These are phyloP conservation scores for Falco columbarius DNA, from an alignment of 2,797 vertebrate species.

Conservation along the genomic window DNA sequence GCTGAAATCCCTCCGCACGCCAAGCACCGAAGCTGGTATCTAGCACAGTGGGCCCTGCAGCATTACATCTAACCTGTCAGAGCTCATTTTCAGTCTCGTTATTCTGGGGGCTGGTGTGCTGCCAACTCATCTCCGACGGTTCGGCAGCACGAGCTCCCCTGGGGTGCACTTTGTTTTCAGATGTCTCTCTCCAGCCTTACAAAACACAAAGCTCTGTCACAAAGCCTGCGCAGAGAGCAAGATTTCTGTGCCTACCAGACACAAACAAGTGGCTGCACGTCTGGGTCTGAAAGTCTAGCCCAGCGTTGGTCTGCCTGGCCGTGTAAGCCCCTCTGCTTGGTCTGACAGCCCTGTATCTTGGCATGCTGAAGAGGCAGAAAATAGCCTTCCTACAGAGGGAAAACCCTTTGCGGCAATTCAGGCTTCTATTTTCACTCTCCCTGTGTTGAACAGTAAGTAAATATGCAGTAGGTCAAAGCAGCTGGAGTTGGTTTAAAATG, in stretches of 20 bases:
- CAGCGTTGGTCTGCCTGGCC: background rate
- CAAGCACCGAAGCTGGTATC: rapidly evolving
- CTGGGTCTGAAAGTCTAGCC: background rate
- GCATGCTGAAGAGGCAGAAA: background rate
- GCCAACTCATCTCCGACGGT: background rate
- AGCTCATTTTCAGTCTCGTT: background rate
- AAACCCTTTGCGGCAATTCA: background rate
- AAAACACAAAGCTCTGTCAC: background rate
- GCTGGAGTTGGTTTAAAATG: background rate
- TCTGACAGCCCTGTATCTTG: background rate
- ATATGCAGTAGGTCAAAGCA: background rate
- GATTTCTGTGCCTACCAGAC: background rate
- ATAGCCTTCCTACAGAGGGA: background rate
- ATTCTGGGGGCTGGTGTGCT: background rate
- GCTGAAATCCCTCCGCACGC: background rate
- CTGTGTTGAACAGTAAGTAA: background rate
- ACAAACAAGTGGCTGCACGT: rapidly evolving
- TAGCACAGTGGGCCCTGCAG: background rate
- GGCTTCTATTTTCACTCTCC: background rate
- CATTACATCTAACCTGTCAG: background rate
- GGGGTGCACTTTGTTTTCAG: background rate
- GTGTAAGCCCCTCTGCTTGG: background rate
- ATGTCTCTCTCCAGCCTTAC: background rate
- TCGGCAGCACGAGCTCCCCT: background rate
- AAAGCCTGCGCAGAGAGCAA: background rate